Conservation (phyloP, 1,140 invertebrate species). For the Whitmania pigra region DNA sequence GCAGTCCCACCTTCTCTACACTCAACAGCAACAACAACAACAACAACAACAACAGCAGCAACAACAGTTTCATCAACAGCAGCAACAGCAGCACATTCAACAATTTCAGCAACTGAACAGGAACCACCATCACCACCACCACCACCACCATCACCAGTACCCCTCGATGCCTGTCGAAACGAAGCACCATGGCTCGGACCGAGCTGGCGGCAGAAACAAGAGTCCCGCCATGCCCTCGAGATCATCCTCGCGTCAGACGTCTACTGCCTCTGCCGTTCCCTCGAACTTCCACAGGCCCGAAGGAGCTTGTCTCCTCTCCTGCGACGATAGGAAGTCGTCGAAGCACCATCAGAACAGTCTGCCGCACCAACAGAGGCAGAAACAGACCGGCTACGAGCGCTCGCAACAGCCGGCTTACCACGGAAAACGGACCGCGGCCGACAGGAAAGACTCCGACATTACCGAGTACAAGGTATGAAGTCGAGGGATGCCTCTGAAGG, state of each 20-base stretch:
- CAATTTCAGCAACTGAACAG: conserved; percentile 5
- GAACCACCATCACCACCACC: conserved; percentile 10
- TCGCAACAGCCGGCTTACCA: background rate
- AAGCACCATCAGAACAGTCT: conserved; percentile 5
- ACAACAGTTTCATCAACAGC: background rate
- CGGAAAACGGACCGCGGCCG: background rate
- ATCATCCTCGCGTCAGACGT: background rate
- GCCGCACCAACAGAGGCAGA: conserved; percentile 9
- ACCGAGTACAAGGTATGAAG: conserved; percentile 4
- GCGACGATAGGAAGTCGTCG: background rate
- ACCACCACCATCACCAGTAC: conserved; percentile 1
- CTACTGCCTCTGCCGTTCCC: background rate
- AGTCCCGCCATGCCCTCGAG: conserved; percentile 13
- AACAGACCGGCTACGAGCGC: background rate
- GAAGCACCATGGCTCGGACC: conserved; percentile 12
- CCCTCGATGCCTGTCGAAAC: background rate
- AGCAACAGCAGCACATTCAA: background rate
- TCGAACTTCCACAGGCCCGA: background rate
- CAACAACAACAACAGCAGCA: conserved; percentile 8
- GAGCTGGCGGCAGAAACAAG: background rate
- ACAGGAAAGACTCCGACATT: background rate
- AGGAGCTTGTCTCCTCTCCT: background rate
- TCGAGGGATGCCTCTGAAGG: background rate
- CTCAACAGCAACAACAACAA: conserved; percentile 1
- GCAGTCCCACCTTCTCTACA: no score